Base-by-base conservation (phyloP, 1,140 invertebrate species). In the Tribolium madens region DNA sequence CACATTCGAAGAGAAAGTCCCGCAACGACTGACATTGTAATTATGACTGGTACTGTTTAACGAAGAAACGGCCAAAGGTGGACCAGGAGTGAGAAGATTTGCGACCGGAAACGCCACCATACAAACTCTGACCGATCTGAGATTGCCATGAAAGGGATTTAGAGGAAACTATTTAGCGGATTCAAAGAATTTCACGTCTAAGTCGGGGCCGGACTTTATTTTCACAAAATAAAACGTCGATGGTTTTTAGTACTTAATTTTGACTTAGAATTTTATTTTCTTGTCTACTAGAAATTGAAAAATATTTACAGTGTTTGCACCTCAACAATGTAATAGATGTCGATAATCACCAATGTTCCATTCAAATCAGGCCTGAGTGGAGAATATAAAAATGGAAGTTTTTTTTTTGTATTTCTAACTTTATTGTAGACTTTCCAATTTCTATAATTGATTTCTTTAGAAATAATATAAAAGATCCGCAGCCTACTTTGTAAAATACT, bases 21-120 rank as follows among this genome's bases (percentile, higher is more conserved):
- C 36, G 36, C 36, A 42, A 42, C n/a, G 0, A 64, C 57, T 64
- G 57, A 64, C 57, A 33, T 64, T 64, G 57, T 64, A 64, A 64
- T 64, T 64, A 64, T 64, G 57, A 64, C 26, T 64, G 26, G 13
- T 64, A 4, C 6, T 36, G 1, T 33, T 64, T 64, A 64, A 64
- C 57, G 31, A 64, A 26, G 36, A n/a, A 42, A 26, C 21, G 7
- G n/a, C 36, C n/a, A 7, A 42, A 42, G 36, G 36, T 42, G 36
- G 36, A 42, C 36, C 21, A 26, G 21, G 21, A 26, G 1, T 5
- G 21, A 26, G 21, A 2, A 1, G 36, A 42, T 42, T 42, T 10
- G 36, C 36, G 36, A 0, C 7, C 36, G n/a, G 21, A 26, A 26
- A 26, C 21, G 21, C 21, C 36, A 42, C 36, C 7, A 42, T 10